Evolutionary conservation across 2,888 invertebrate species (phyloP), one percentile per base, ranked within the genome.

Genomic region (Andrena fulva): DNA sequence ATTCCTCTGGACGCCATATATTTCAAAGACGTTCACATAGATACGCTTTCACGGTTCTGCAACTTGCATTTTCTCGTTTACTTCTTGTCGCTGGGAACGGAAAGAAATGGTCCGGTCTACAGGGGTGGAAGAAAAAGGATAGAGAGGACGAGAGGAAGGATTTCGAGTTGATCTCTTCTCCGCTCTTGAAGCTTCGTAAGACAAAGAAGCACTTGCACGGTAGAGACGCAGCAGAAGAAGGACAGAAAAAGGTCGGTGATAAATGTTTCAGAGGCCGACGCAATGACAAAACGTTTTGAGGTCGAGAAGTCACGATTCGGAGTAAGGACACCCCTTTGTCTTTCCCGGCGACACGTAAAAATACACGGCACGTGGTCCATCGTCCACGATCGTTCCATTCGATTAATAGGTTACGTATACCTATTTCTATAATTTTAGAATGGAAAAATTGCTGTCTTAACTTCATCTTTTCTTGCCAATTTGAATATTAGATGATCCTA

Each of bases 221-320:
- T 42, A 2, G 64, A 60, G 71, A 50, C 52, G 62, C 56, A 29
- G n/a, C 64, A 31, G 74, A 54, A 56, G 12, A 59, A 59, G 74
- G 70, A 56, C 2, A 27, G 72, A 77, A 69, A 68, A 77, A 70
- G 78, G 72, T 59, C 56, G 76, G 87, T 90, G 91, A 91, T 91
- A 90, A 91, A 91, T 91, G 89, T 85, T 87, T 83, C 77, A 86
- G 81, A 82, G 77, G 83, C 77, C 82, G 74, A 77, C 84, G 86
- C 78, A 87, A 89, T 89, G 91, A 90, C 87, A 80, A 85, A 91
- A 90, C 84, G 88, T 80, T 90, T 75, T 77, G 80, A 76, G 86
- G 88, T 87, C 82, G 86, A 77, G 73, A 85, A 89, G 84, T 84
- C 84, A 84, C 76, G 87, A 86, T 74, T 82, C 82, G 70, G 77